Percentiles rank a stretch among this genome's conserved stretches.
These are phyloP conservation scores for Serripes groenlandicus DNA, from an alignment of 2,888 invertebrate genomes.

Conservation along the genomic window DNA sequence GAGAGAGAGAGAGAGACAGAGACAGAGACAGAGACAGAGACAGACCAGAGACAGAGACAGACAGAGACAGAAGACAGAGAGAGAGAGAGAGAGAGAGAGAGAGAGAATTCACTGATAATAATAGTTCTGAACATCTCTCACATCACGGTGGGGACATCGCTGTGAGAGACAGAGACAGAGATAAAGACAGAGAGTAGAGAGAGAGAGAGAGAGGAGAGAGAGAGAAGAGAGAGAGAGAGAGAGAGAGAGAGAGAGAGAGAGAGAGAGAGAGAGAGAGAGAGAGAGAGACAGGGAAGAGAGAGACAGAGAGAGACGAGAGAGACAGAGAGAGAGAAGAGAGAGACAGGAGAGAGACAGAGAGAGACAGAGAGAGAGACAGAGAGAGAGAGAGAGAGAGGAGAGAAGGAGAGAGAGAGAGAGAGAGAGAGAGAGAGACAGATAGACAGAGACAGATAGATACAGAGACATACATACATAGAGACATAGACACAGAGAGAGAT, in stretches of 20 bases:
- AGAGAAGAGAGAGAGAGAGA: background rate
- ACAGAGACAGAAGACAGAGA: background rate
- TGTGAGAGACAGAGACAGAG: background rate
- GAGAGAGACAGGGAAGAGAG: background rate
- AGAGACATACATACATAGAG: background rate
- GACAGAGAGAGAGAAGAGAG: background rate
- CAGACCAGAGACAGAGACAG: background rate
- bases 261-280: background rate
- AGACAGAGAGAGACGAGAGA: background rate
- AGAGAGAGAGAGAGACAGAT: background rate
- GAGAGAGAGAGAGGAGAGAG: background rate
- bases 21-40: background rate
- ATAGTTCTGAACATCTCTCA: no score
- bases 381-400: background rate
- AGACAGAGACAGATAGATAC: background rate
- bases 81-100: slow-evolving; percentile 6
- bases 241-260: background rate
- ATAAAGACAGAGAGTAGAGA: background rate
- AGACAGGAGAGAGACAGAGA: background rate
- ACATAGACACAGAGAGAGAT: background rate
- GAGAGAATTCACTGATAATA: no score
- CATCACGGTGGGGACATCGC: no score
- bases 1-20: background rate
- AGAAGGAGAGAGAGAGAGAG: background rate
- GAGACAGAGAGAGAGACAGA: background rate